phyloP scores from a whole-genome alignment of 2,888 invertebrate species.

The Didymodactylos carnosus region DNA sequence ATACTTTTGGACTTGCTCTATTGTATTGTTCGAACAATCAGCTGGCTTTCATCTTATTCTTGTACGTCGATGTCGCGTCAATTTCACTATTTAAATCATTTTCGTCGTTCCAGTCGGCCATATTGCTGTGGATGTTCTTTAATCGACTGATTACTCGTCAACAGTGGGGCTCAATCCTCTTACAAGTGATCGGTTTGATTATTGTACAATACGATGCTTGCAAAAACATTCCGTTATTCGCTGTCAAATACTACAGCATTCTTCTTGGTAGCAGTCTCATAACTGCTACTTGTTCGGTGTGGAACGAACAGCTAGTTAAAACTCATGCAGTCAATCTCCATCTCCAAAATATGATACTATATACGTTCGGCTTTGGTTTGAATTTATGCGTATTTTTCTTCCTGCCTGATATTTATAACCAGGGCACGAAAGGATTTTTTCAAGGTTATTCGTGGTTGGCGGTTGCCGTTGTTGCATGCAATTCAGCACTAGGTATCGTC shows the following conservation, averaged over 20 bases:
- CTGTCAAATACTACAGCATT: neutral
- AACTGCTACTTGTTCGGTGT: neutral
- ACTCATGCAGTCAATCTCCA: neutral
- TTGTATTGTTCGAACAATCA: neutral
- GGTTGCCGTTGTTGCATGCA: neutral
- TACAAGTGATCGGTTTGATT: neutral
- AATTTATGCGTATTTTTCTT: neutral
- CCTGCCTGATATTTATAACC: neutral
- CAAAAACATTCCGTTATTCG: neutral
- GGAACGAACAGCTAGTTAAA: neutral
- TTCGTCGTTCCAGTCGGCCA: neutral
- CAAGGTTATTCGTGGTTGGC: neutral
- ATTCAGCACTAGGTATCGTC: neutral
- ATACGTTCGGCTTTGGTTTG: neutral
- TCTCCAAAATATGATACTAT: neutral
- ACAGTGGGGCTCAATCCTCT: neutral
- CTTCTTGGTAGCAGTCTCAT: neutral
- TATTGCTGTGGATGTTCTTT: neutral
- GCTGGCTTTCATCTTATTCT: neutral
- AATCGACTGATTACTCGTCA: neutral
- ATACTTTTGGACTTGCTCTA: neutral
- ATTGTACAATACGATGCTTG: neutral
- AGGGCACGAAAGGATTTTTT: neutral
- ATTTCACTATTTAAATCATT: neutral
- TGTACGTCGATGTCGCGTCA: neutral